Percentiles rank a stretch among this genome's conserved stretches.
These are phyloP conservation scores for Flabesymbios commensalis DNA, from an alignment of 2,888 invertebrate species.

Conservation along the genomic window DNA sequence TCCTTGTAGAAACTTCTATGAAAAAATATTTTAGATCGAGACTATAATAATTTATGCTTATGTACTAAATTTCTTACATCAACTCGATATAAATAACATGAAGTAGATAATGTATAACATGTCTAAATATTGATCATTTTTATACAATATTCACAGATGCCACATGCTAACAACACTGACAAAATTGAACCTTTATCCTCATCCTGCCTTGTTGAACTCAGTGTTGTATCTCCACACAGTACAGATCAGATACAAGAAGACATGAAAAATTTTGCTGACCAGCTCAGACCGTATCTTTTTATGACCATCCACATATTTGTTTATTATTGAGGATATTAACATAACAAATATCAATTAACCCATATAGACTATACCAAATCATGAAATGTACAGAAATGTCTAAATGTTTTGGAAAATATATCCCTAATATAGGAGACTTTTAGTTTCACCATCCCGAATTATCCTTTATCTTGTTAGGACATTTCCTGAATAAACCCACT, in stretches of 20 bases:
- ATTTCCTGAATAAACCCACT: no score
- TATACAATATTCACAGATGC: conserved; percentile 66
- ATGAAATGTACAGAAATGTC: no score
- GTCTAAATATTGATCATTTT: no score
- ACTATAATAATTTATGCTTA: background rate
- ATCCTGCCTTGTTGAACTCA: conserved; percentile 90
- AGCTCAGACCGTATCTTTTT: conserved; percentile 74
- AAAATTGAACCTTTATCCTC: conserved; percentile 83
- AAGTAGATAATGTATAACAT: background rate
- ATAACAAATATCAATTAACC: no score
- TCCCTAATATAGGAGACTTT: no score
- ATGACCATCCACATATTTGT: no score
- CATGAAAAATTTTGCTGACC: conserved; percentile 92
- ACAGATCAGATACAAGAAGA: conserved; percentile 93
- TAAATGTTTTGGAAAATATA: no score
- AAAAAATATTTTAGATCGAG: background rate
- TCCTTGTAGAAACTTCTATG: no score
- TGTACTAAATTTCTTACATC: background rate
- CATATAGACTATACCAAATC: no score
- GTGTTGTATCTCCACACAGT: conserved; percentile 70
- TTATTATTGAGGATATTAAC: no score
- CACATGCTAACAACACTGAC: conserved; percentile 64
- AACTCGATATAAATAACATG: background rate
- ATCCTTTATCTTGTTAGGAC: no score
- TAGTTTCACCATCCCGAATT: no score